Conservation (phyloP, 37 sponge, comb jelly and placozoan species). For the Lycopodina hypogea region DNA sequence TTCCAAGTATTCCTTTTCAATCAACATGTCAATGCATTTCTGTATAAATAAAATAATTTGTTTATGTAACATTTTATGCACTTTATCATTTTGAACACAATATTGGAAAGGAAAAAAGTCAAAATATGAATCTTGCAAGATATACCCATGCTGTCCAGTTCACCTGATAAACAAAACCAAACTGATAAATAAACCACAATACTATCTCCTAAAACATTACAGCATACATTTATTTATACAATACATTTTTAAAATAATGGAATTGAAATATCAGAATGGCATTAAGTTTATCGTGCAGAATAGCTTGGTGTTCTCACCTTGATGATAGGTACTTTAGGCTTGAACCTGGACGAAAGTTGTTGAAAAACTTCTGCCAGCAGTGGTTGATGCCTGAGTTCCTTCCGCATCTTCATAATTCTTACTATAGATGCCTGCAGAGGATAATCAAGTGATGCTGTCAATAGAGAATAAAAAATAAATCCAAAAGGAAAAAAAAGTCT, state of each 20-base stretch:
- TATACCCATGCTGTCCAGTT: too few relatives aligned
- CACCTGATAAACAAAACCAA: too few relatives aligned
- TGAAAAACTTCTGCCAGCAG: conserved; percentile 91
- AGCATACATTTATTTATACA: too few relatives aligned
- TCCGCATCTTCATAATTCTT: conserved; percentile 97
- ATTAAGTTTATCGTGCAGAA: too few relatives aligned
- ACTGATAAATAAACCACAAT: too few relatives aligned
- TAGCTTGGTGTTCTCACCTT: too few relatives aligned
- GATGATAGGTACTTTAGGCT: conserved; percentile 91
- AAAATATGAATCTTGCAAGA: neutral
- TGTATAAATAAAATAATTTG: conserved; percentile 21
- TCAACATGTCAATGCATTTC: conserved; percentile 97
- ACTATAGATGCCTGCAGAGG: conserved; percentile 73
- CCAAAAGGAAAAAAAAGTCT: neutral
- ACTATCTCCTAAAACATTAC: too few relatives aligned
- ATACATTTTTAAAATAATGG: too few relatives aligned
- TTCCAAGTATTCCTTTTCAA: conserved; percentile 97
- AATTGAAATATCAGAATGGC: too few relatives aligned
- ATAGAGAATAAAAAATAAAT: conserved; percentile 5
- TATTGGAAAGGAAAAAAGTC: neutral
- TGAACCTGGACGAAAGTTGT: conserved; percentile 88
- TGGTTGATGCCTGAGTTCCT: conserved; percentile 88
- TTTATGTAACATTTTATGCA: neutral
- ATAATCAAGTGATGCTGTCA: too few relatives aligned
- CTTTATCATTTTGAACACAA: too few relatives aligned